Percentiles rank a stretch among this genome's conserved stretches.
These are phyloP conservation scores for Drosophila auraria DNA, from an alignment of 1,140 invertebrate genomes.

Conservation along the genomic window DNA sequence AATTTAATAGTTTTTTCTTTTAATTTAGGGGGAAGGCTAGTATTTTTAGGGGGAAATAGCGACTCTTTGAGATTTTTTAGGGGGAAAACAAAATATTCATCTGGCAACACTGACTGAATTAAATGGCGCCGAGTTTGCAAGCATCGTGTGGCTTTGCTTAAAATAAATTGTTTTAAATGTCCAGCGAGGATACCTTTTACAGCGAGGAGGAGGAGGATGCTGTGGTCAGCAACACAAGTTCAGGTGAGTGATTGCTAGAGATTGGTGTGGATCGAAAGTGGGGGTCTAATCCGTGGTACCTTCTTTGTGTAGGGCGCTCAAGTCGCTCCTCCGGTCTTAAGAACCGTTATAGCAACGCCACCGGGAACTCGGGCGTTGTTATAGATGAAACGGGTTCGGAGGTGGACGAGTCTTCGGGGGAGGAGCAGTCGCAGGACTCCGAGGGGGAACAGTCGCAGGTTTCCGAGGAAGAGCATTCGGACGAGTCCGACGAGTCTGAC, in stretches of 20 bases:
- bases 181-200: conserved; percentile 54
- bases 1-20: too few species aligned
- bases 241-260: conserved; percentile 28
- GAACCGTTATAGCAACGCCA: neutral
- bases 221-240: conserved; percentile 30
- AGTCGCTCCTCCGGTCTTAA: conserved; percentile 25
- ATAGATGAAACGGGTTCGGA: conserved; percentile 44
- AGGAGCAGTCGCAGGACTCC: neutral
- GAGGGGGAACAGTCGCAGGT: conserved; percentile 12
- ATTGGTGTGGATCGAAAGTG: too few species aligned
- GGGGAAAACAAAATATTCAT: too few species aligned
- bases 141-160: conserved; percentile 8
- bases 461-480: conserved; percentile 5
- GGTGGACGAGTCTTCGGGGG: neutral
- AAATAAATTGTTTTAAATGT: conserved; percentile 10
- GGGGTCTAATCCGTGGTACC: neutral
- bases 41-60: too few species aligned
- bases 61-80: too few species aligned
- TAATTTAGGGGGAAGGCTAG: too few species aligned
- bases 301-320: conserved; percentile 32
- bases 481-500: conserved; percentile 10
- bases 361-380: conserved; percentile 40
- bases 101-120: neutral
- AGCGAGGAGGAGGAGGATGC: conserved; percentile 31
- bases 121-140: conserved; percentile 39